A percentile compares a stretch with the other conserved stretches of the same genome.
Conservation (phyloP, 2,113 vertebrate genomes). For the Mus spicilegus region DNA sequence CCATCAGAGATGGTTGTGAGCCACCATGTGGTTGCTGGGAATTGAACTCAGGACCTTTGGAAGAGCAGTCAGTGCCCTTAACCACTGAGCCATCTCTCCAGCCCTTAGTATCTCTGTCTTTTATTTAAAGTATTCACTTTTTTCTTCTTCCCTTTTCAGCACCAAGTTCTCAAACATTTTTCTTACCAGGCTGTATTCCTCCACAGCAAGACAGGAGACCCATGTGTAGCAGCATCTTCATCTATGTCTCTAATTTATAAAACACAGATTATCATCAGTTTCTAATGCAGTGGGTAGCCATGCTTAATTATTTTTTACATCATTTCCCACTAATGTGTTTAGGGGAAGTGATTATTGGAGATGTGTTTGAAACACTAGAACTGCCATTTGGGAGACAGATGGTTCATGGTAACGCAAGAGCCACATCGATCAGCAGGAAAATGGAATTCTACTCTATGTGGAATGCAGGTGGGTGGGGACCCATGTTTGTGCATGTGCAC, state of each 20-base stretch:
- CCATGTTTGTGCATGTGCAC: fast-evolving
- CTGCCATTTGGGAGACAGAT: slow-evolving; percentile 73
- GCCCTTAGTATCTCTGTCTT: not conserved
- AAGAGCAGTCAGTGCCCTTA: not conserved
- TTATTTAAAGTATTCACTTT: not conserved
- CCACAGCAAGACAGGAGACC: not conserved
- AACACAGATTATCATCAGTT: slow-evolving; percentile 69
- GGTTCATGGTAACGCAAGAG: slow-evolving; percentile 27
- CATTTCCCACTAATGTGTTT: slow-evolving; percentile 73
- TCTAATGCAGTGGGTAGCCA: slow-evolving; percentile 68
- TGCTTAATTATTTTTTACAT: slow-evolving; percentile 77
- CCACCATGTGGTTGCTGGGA: too few relatives aligned
- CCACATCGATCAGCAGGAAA: slow-evolving; percentile 37
- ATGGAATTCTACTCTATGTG: not conserved
- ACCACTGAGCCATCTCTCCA: too few relatives aligned
- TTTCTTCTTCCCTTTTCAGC: not conserved
- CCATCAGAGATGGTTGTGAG: too few relatives aligned
- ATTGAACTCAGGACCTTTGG: too few relatives aligned
- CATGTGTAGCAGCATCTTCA: slow-evolving; percentile 43
- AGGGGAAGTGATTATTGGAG: slow-evolving; percentile 64
- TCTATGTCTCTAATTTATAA: slow-evolving; percentile 64
- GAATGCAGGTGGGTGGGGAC: not conserved
- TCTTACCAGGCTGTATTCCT: not conserved
- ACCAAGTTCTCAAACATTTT: not conserved
- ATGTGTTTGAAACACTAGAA: slow-evolving; percentile 54